These are phyloP conservation scores for Lycodopsis pacificus DNA, from an alignment of 2,797 vertebrate species.

Conservation along the genomic window DNA sequence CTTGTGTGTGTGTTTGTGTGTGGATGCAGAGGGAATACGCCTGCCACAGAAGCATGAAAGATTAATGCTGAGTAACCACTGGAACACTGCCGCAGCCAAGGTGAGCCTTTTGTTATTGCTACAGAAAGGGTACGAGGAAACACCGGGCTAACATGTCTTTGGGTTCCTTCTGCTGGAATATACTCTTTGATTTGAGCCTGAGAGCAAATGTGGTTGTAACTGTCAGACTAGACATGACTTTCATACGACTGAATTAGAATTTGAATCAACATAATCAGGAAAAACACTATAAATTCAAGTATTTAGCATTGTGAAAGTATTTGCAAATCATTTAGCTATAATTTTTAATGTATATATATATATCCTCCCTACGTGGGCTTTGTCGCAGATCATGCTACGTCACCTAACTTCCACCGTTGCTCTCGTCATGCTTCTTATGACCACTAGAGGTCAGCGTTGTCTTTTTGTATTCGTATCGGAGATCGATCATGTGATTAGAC, in stretches of 20 bases:
- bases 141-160: not conserved
- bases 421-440: too few species aligned
- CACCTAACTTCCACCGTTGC: too few species aligned
- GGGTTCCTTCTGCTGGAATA: not conserved
- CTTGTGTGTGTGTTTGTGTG: conserved; percentile 33
- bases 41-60: conserved; percentile 68
- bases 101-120: conserved; percentile 49
- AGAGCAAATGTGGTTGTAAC: not conserved
- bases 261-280: not conserved
- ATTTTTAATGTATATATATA: too few species aligned
- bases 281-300: not conserved
- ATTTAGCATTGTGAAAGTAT: not conserved
- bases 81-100: conserved; percentile 41
- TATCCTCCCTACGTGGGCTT: too few species aligned
- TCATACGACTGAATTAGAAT: not conserved
- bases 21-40: conserved; percentile 31
- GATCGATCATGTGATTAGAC: too few species aligned
- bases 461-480: too few species aligned
- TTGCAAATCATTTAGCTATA: not conserved
- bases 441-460: too few species aligned
- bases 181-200: not conserved
- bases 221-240: not conserved
- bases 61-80: conserved; percentile 69
- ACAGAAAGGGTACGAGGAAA: conserved; percentile 25
- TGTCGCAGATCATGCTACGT: too few species aligned